phyloP scores from a whole-genome alignment of 2,888 invertebrate species.

The Phytoseiulus persimilis region DNA sequence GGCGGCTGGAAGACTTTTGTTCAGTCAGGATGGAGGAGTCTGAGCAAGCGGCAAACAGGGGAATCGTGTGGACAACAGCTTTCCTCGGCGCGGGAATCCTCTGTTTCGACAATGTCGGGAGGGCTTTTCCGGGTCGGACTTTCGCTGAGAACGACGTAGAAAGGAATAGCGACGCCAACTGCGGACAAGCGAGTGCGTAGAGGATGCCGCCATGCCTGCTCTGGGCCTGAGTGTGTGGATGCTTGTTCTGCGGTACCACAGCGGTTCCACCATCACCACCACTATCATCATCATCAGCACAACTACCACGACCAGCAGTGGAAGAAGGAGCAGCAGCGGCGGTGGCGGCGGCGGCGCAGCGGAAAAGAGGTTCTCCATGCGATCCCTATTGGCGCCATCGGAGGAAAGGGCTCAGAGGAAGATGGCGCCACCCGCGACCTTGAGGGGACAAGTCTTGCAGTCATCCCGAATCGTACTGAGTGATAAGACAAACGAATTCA shows the following conservation, averaged over 20 bases:
- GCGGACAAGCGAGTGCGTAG: neutral
- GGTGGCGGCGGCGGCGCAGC: neutral
- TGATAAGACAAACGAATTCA: neutral
- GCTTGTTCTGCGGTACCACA: neutral
- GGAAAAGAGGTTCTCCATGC: neutral
- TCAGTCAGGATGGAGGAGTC: no score
- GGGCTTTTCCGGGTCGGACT: no score
- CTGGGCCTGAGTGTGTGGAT: neutral
- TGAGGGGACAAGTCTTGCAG: neutral
- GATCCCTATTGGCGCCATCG: neutral
- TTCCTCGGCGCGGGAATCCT: no score
- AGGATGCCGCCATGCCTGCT: neutral
- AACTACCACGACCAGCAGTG: neutral
- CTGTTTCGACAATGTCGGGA: no score
- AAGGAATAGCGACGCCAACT: neutral
- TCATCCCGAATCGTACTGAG: neutral
- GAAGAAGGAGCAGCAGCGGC: neutral
- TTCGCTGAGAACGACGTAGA: neutral
- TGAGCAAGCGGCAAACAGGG: no score
- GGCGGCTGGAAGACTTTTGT: no score
- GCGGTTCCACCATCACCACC: neutral
- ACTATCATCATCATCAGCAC: neutral
- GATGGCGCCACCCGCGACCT: neutral
- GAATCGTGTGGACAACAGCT: no score
- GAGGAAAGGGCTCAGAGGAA: neutral